Conservation (phyloP, 2,113 vertebrate genomes). For the Felis chaus region DNA sequence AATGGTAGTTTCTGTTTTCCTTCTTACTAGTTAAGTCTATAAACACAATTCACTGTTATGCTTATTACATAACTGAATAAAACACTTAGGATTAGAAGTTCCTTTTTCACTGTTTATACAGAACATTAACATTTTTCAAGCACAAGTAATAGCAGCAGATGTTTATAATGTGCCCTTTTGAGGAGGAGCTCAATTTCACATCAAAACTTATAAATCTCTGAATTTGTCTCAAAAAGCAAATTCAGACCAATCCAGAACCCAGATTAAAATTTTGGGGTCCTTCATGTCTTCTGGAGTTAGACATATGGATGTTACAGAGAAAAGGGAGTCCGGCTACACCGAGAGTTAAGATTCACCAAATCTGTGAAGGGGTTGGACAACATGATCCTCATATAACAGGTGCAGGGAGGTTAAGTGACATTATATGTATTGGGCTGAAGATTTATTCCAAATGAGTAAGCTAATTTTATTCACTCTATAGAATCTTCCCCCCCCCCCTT, state of each 20-base stretch:
- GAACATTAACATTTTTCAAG: slow-evolving; percentile 30
- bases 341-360: background rate
- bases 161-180: background rate
- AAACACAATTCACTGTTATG: background rate
- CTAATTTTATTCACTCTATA: background rate
- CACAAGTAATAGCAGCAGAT: background rate
- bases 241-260: background rate
- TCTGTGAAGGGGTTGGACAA: background rate
- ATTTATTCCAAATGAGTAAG: background rate
- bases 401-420: background rate
- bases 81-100: background rate
- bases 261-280: background rate
- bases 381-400: background rate
- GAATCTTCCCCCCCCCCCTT: background rate
- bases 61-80: background rate
- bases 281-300: background rate
- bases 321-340: background rate
- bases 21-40: background rate
- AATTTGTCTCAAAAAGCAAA: background rate
- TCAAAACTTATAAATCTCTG: background rate
- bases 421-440: background rate
- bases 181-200: background rate
- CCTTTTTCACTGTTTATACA: background rate
- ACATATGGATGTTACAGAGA: background rate
- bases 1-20: background rate